Evolutionary conservation across 2,888 invertebrate species (phyloP).

Genomic region (Xestia sexstrigata): DNA sequence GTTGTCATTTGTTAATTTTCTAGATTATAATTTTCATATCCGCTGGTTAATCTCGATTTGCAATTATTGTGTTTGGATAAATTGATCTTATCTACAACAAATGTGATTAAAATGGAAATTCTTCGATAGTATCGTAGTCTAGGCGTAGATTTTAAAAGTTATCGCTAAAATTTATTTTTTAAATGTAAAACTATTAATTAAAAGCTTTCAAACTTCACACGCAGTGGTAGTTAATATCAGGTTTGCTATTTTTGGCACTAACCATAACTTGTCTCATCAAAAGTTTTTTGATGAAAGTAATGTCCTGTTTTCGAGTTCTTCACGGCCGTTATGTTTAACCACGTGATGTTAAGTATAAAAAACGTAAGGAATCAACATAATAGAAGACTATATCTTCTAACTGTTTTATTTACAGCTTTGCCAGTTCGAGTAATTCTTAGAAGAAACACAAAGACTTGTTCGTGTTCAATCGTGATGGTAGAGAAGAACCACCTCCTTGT

Average conservation of each 20-base stretch:
- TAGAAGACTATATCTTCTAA: not conserved
- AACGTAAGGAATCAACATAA: not conserved
- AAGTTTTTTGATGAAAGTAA: slow-evolving; percentile 11
- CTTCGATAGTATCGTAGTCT: slow-evolving; percentile 7
- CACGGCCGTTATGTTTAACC: not conserved
- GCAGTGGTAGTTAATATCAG: slow-evolving; percentile 21
- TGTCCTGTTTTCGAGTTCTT: slow-evolving; percentile 4
- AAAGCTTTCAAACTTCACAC: slow-evolving; percentile 38
- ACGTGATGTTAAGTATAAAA: not conserved
- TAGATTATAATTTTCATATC: not conserved
- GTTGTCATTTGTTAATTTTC: not conserved
- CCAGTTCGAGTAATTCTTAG: not conserved
- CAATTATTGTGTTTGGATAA: not conserved
- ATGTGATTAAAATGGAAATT: slow-evolving; percentile 30
- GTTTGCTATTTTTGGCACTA: slow-evolving; percentile 54
- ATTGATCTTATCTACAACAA: slow-evolving; percentile 5
- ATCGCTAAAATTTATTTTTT: slow-evolving; percentile 1
- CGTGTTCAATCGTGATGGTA: not conserved
- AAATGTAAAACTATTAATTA: slow-evolving; percentile 5
- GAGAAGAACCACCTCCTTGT: not conserved
- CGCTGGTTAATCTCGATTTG: slow-evolving; percentile 31
- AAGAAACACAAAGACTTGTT: not conserved
- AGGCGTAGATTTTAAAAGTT: slow-evolving; percentile 8
- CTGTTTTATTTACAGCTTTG: not conserved
- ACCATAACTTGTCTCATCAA: slow-evolving; percentile 4